Conservation (phyloP, 1,140 invertebrate genomes). For the Agrypnia vestita region DNA sequence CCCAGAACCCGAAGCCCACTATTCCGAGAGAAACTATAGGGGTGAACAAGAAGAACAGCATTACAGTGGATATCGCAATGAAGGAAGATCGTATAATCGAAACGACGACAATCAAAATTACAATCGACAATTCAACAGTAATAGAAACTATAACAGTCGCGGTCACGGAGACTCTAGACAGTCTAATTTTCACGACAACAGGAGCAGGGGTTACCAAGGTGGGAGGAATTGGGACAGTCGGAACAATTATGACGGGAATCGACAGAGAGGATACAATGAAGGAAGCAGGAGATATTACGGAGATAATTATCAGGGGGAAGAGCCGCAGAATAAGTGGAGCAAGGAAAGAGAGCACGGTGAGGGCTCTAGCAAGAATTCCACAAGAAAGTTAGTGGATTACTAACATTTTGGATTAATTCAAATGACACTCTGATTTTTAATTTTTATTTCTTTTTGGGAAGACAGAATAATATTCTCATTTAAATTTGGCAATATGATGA, state of each 20-base stretch:
- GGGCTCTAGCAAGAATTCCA: background rate
- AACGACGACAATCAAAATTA: conserved; percentile 26
- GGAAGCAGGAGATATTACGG: conserved; percentile 14
- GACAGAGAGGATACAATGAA: conserved; percentile 19
- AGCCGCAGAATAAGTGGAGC: conserved; percentile 24
- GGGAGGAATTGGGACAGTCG: conserved; percentile 35
- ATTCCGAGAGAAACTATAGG: conserved; percentile 12
- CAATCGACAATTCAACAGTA: conserved; percentile 15
- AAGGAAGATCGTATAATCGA: conserved; percentile 25
- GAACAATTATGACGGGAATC: conserved; percentile 20
- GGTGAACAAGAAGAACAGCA: conserved; percentile 2
- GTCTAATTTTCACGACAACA: conserved; percentile 2
- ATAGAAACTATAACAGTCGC: conserved; percentile 27
- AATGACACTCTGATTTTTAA: background rate
- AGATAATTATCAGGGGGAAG: conserved; percentile 32
- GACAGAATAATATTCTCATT: no score
- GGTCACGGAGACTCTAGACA: background rate
- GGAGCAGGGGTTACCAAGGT: conserved; percentile 12
- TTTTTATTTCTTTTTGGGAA: background rate
- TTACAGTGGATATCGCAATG: conserved; percentile 16
- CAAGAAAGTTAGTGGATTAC: conserved; percentile 44
- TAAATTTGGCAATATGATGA: no score
- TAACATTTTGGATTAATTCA: background rate
- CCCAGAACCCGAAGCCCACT: background rate
- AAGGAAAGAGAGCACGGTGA: conserved; percentile 20